Base-by-base conservation (phyloP, 2,113 vertebrate genomes). In the Sebastes schlegelii region DNA sequence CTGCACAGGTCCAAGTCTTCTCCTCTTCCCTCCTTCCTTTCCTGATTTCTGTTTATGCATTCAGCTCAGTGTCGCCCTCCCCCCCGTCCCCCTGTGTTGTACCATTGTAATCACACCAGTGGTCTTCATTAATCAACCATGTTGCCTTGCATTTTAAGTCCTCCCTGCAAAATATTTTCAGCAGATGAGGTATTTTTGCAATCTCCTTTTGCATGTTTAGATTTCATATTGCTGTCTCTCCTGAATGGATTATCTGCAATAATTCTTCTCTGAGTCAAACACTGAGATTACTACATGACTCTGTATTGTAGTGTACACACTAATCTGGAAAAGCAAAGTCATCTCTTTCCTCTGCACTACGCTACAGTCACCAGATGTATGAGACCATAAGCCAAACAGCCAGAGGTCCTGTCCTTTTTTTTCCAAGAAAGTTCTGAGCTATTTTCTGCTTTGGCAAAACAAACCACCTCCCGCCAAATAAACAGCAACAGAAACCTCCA, bases 1-100 rank as follows among this genome's bases (percentile, higher is more conserved):
- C 96, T 52, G 96, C 96, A 49, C 93, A 97, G 95, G 98, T 99
- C 90, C 93, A 94, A 40, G 65, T 54, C 51, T n/a, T 21, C 55
- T 16, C 52, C 67, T 83, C 11, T 34, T 62, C 23, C 19, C 21
- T 34, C 49, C 48, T 6, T 58, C 42, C 14, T 23, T 42, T 42
- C 19, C 26, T 17, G 40, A 54, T 3, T 45, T 68, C 66, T 89
- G 61, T 82, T 86, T 86, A 49, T 62, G 75, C 72, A 86, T 90
- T 88, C 83, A 63, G 60, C 69, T 78, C 78, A 45, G 77, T 60
- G 34, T 55, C 21, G 34, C 63, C 42, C 26, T 2, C n/a, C 72
- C 70, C 51, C 23, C 9, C 12, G 61, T 61, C 75, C 55, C 66
- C 76, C 49, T 8, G 55, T 76, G 60, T 83, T 84, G 81, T 71